Percentiles rank a stretch among this genome's conserved stretches.
Conservation (phyloP, 2,113 vertebrate species). For the Felis chaus region DNA sequence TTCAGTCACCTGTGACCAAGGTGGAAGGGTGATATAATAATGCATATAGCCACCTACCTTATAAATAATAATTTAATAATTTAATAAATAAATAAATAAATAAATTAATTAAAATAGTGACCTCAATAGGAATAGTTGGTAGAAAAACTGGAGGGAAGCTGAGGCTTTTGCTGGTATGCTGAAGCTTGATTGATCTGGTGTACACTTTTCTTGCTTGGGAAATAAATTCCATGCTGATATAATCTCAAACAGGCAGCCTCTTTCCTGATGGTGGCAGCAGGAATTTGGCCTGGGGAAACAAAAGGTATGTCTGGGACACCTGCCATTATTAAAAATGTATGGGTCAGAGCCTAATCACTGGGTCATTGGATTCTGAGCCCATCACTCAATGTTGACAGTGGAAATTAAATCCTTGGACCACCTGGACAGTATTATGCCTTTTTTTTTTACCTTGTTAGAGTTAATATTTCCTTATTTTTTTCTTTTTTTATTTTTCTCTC, state of each 20-base stretch:
- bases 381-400: not conserved
- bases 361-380: not conserved
- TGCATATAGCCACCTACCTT: not conserved
- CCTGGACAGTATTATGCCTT: not conserved
- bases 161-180: not conserved
- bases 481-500: not conserved
- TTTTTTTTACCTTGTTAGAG: not conserved
- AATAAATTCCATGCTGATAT: not conserved
- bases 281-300: not conserved
- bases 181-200: not conserved
- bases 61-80: not conserved
- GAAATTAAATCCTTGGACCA: constrained; percentile 20
- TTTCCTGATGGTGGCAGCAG: not conserved
- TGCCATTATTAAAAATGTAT: constrained; percentile 25
- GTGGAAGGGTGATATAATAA: not conserved
- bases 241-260: not conserved
- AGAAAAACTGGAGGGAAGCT: not conserved
- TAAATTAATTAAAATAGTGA: not conserved
- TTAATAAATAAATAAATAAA: no score
- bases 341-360: not conserved
- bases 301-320: not conserved
- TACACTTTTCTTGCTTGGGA: not conserved
- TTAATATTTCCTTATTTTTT: not conserved
- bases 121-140: not conserved
- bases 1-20: not conserved